phyloP scores from a whole-genome alignment of 2,888 invertebrate genomes.

The Stenodema calcarata region DNA sequence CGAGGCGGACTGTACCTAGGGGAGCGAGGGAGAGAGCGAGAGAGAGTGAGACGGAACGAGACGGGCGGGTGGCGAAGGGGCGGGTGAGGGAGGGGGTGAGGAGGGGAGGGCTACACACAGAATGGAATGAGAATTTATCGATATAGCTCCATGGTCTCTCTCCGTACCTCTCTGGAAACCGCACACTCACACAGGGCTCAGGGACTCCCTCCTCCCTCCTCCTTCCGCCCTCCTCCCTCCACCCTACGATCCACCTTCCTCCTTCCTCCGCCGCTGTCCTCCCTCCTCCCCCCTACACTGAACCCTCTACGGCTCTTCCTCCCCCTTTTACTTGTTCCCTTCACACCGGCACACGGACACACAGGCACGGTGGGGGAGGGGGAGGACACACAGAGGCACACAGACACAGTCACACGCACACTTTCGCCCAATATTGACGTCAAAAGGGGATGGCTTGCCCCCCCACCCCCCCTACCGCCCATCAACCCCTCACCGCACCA shows the following conservation, averaged over 20 bases:
- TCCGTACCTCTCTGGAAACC: constrained; percentile 44
- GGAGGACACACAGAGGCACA: neutral
- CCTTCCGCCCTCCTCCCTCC: neutral
- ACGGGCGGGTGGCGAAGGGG: constrained; percentile 5
- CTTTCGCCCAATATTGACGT: constrained; percentile 45
- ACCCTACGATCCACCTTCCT: neutral
- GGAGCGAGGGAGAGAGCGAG: constrained; percentile 40
- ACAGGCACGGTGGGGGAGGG: neutral
- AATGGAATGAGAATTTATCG: constrained; percentile 57
- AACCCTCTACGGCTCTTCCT: neutral
- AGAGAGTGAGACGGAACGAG: neutral
- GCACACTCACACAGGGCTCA: constrained; percentile 32
- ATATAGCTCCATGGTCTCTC: constrained; percentile 54
- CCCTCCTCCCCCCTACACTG: neutral
- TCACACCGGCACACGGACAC: constrained; percentile 18
- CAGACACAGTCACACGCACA: constrained; percentile 24
- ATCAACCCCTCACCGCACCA: neutral
- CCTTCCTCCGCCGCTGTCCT: neutral
- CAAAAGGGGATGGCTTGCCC: constrained; percentile 35
- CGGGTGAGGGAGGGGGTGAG: constrained; percentile 54
- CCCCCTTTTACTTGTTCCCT: neutral
- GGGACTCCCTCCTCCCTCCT: neutral
- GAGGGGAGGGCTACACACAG: constrained; percentile 53
- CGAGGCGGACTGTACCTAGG: constrained; percentile 47
- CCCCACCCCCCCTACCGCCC: neutral